These are phyloP conservation scores for Bambusicola thoracicus DNA, from an alignment of 2,113 vertebrate genomes.

Conservation along the genomic window DNA sequence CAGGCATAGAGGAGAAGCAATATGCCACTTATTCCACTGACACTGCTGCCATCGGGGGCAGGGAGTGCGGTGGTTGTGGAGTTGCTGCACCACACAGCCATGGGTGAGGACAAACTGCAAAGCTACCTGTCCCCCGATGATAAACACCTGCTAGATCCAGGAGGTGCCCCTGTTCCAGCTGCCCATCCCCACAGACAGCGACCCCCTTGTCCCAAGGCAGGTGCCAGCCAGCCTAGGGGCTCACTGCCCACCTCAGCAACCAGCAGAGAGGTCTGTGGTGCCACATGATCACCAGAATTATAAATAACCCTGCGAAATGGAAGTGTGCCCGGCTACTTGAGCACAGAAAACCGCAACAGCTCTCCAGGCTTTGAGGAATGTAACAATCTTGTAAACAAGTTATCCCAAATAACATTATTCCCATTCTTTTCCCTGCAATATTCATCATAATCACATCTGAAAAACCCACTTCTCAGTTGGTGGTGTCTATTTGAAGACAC, in stretches of 20 bases:
- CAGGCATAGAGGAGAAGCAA: background rate
- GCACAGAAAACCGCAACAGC: background rate
- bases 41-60: background rate
- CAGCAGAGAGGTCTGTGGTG: background rate
- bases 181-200: background rate
- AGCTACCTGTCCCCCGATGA: background rate
- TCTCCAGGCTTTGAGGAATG: background rate
- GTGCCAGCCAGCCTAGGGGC: background rate
- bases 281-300: background rate
- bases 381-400: background rate
- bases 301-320: background rate
- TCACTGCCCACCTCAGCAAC: background rate
- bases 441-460: background rate
- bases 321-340: background rate
- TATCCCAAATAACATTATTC: background rate
- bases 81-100: accelerated
- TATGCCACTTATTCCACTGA: background rate
- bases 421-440: background rate
- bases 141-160: accelerated
- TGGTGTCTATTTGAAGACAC: slow-evolving; percentile 6
- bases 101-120: background rate
- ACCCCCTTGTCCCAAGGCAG: accelerated
- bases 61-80: background rate
- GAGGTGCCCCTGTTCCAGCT: background rate
- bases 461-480: background rate